These are phyloP conservation scores for Parnassius apollo DNA, from an alignment of 2,888 invertebrate species.

Conservation along the genomic window DNA sequence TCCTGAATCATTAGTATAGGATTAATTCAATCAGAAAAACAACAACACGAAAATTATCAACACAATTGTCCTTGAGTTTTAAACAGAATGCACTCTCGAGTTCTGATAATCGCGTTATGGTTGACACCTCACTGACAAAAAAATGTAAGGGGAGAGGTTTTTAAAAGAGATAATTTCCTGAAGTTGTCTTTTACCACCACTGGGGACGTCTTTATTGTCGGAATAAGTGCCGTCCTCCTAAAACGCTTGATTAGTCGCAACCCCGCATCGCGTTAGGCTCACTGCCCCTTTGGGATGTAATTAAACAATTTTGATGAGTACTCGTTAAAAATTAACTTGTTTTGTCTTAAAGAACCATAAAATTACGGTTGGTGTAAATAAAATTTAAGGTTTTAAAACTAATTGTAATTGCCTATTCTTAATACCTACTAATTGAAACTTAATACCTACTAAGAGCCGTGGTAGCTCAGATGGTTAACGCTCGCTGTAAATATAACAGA, in stretches of 20 bases:
- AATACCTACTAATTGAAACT: too few species aligned
- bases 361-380: conserved; percentile 22
- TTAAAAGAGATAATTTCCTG: conserved; percentile 62
- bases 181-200: conserved; percentile 36
- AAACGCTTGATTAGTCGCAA: conserved; percentile 58
- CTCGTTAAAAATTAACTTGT: conserved; percentile 68
- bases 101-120: conserved; percentile 44
- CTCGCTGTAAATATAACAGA: too few species aligned
- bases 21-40: conserved; percentile 36
- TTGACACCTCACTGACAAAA: conserved; percentile 41
- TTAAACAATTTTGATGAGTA: conserved; percentile 68
- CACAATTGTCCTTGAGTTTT: conserved; percentile 43
- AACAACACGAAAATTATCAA: conserved; percentile 46
- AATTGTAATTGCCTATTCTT: background rate
- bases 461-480: too few species aligned
- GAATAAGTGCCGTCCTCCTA: conserved; percentile 41
- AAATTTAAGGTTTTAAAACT: conserved; percentile 1
- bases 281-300: conserved; percentile 61
- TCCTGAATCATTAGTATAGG: background rate
- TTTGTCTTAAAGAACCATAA: conserved; percentile 48
- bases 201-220: conserved; percentile 50
- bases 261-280: conserved; percentile 46
- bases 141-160: conserved; percentile 40
- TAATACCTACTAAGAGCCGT: too few species aligned
- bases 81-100: conserved; percentile 39